These are phyloP conservation scores for Drosophila aff. DNA, from an alignment of 1,140 invertebrate species.

Conservation along the genomic window DNA sequence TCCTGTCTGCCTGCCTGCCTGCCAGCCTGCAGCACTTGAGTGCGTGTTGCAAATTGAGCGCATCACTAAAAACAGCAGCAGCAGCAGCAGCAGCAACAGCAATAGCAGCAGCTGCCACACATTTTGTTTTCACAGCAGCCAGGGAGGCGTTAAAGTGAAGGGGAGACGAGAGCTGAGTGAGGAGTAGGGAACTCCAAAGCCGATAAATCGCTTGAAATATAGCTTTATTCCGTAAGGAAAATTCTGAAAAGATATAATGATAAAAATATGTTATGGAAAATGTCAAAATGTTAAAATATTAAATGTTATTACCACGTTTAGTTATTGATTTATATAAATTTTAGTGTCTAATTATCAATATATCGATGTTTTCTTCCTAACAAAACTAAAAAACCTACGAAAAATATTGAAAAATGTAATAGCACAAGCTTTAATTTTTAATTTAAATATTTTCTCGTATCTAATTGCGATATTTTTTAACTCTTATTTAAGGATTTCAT, in stretches of 20 bases:
- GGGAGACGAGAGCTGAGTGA: background rate
- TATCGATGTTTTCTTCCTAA: background rate
- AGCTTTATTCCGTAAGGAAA: background rate
- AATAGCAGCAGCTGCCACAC: constrained; percentile 18
- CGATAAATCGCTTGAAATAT: background rate
- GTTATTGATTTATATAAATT: background rate
- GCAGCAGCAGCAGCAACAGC: constrained; percentile 37
- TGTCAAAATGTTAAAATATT: background rate
- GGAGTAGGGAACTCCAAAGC: background rate
- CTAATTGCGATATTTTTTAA: too few relatives aligned
- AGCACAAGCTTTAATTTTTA: too few relatives aligned
- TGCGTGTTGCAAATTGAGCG: constrained; percentile 77
- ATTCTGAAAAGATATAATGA: background rate
- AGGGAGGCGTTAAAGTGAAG: constrained; percentile 5
- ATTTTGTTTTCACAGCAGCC: constrained; percentile 32
- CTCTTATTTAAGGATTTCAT: too few relatives aligned
- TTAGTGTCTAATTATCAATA: too few relatives aligned
- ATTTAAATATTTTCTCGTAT: too few relatives aligned
- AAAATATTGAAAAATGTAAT: too few relatives aligned
- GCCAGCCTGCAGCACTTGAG: constrained; percentile 48
- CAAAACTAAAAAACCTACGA: too few relatives aligned
- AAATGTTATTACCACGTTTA: too few relatives aligned
- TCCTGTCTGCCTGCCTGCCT: constrained; percentile 40
- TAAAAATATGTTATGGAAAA: background rate
- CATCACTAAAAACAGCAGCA: constrained; percentile 63